Evolutionary conservation across 2,888 invertebrate genomes (phyloP).

Genomic region (Hetaerina titia): DNA sequence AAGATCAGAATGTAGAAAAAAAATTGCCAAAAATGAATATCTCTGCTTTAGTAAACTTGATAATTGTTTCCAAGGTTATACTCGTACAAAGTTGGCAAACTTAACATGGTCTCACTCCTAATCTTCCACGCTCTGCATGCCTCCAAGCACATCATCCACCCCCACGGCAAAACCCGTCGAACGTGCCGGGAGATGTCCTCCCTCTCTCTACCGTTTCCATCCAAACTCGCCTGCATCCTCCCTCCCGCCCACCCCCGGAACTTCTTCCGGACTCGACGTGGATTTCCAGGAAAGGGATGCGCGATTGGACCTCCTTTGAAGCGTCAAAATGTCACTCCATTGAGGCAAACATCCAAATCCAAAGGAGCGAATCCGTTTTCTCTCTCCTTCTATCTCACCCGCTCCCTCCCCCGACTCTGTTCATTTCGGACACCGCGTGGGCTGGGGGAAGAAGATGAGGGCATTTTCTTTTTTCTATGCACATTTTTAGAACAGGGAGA

Average conservation of each 20-base stretch:
- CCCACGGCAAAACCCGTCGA: no score
- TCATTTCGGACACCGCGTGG: not conserved
- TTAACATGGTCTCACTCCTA: not conserved
- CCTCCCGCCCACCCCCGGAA: not conserved
- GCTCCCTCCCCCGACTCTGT: not conserved
- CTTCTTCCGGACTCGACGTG: not conserved
- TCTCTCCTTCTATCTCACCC: not conserved
- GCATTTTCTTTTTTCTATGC: not conserved
- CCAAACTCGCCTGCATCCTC: not conserved
- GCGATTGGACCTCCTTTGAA: constrained; percentile 31
- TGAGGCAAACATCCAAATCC: constrained; percentile 47
- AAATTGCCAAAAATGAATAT: no score
- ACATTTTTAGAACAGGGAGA: not conserved
- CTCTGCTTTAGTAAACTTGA: no score
- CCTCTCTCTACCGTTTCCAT: not conserved
- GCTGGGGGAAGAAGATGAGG: not conserved
- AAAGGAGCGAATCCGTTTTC: not conserved
- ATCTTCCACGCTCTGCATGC: not conserved
- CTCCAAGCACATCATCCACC: not conserved
- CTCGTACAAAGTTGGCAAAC: not conserved
- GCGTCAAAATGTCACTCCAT: constrained; percentile 42
- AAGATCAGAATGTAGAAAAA: no score
- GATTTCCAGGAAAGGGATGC: constrained; percentile 25
- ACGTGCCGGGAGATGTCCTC: not conserved
- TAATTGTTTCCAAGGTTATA: not conserved